Percentiles rank a stretch among this genome's conserved stretches.
Conservation (phyloP, 2,113 vertebrate species). For the Sinocyclocheilus rhinocerous region DNA sequence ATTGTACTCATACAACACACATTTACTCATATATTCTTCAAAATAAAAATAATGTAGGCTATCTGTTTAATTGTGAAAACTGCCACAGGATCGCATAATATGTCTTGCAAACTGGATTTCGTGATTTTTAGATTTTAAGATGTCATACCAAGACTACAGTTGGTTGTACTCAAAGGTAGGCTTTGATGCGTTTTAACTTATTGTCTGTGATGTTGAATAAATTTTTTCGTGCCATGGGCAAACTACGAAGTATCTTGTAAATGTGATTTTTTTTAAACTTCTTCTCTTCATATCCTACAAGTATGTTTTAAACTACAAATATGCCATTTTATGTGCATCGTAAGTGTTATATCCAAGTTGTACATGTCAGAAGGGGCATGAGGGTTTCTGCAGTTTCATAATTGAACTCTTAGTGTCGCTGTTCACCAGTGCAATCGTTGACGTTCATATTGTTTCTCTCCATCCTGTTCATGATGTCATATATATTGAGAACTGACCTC, state of each 20-base stretch:
- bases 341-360: too few species aligned
- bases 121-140: not conserved
- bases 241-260: not conserved
- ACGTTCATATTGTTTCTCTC: not conserved
- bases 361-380: too few species aligned
- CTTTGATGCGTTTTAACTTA: not conserved
- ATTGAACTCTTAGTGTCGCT: constrained; percentile 52
- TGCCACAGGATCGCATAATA: not conserved
- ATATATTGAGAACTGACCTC: not conserved
- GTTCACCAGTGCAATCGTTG: constrained; percentile 24
- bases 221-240: not conserved
- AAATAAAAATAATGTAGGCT: too few species aligned
- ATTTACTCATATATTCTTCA: not conserved
- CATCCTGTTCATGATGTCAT: not conserved
- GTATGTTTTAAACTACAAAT: not conserved
- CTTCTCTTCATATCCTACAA: not conserved
- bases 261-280: not conserved
- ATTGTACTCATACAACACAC: not conserved
- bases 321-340: too few species aligned
- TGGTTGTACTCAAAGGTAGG: not conserved
- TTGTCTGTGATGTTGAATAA: not conserved
- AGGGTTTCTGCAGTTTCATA: not conserved
- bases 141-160: not conserved
- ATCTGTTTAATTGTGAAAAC: not conserved
- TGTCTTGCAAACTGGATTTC: not conserved